These are phyloP conservation scores for Hylia prasina DNA, from an alignment of 2,113 vertebrate genomes.

Conservation along the genomic window DNA sequence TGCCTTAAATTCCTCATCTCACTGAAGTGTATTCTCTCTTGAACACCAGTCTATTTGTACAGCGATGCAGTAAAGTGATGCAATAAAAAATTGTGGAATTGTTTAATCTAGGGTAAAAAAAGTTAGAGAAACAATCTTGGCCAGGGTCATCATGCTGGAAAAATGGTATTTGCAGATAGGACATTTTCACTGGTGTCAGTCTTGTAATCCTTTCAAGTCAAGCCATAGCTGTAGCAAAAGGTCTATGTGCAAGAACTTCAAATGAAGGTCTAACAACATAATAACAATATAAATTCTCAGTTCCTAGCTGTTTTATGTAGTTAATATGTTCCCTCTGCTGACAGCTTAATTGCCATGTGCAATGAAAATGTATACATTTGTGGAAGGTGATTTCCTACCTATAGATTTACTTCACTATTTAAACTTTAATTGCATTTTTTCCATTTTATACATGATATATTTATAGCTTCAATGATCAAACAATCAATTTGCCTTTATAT, in stretches of 20 bases:
- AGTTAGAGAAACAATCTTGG: neutral
- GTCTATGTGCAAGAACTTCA: neutral
- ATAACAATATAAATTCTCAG: neutral
- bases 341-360: conserved; percentile 46
- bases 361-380: neutral
- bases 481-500: conserved; percentile 19
- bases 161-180: neutral
- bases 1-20: neutral
- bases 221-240: neutral
- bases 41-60: neutral
- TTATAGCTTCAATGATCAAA: conserved; percentile 27
- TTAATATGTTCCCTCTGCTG: conserved; percentile 12
- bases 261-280: neutral
- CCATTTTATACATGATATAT: neutral
- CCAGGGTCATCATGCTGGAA: neutral
- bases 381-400: conserved; percentile 3
- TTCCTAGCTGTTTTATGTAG: neutral
- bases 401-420: neutral
- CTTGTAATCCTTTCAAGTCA: neutral
- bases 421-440: conserved; percentile 9
- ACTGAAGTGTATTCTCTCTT: neutral
- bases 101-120: neutral
- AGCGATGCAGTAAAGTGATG: neutral
- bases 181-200: neutral
- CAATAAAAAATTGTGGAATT: neutral